Evolutionary conservation across 2,888 invertebrate species (phyloP).

Genomic region (Oligia latruncula): DNA sequence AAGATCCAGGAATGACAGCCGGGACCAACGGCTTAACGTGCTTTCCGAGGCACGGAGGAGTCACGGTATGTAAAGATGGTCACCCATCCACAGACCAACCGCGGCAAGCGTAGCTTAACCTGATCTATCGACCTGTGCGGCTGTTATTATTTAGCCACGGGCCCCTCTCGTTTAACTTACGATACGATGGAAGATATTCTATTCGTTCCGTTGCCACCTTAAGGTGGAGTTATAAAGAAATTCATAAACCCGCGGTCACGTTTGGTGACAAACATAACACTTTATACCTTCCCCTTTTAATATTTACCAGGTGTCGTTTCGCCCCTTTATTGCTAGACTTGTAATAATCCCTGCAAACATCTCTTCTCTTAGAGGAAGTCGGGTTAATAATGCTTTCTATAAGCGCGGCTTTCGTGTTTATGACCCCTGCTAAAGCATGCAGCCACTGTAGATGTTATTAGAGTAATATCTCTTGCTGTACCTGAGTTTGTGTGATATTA

Average conservation of each 20-base stretch:
- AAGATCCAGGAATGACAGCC: too few relatives aligned
- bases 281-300: conserved; percentile 84
- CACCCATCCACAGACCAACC: too few relatives aligned
- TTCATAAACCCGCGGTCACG: conserved; percentile 77
- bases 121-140: too few relatives aligned
- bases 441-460: conserved; percentile 64
- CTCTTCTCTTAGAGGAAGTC: conserved; percentile 62
- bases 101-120: too few relatives aligned
- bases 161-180: conserved; percentile 3
- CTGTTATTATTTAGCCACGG: too few relatives aligned
- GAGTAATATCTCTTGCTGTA: conserved; percentile 61
- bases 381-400: conserved; percentile 79
- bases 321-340: conserved; percentile 84
- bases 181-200: background rate
- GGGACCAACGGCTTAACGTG: too few relatives aligned
- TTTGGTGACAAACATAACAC: conserved; percentile 78
- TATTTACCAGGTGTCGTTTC: conserved; percentile 88
- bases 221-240: conserved; percentile 64
- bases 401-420: conserved; percentile 77
- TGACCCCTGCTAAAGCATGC: conserved; percentile 68
- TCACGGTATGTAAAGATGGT: too few relatives aligned
- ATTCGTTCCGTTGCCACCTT: conserved; percentile 36
- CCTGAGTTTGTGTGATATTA: conserved; percentile 58
- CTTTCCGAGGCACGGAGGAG: too few relatives aligned
- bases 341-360: conserved; percentile 82